Conservation (phyloP, 2,888 invertebrate genomes). For the Drosophila putrida region DNA sequence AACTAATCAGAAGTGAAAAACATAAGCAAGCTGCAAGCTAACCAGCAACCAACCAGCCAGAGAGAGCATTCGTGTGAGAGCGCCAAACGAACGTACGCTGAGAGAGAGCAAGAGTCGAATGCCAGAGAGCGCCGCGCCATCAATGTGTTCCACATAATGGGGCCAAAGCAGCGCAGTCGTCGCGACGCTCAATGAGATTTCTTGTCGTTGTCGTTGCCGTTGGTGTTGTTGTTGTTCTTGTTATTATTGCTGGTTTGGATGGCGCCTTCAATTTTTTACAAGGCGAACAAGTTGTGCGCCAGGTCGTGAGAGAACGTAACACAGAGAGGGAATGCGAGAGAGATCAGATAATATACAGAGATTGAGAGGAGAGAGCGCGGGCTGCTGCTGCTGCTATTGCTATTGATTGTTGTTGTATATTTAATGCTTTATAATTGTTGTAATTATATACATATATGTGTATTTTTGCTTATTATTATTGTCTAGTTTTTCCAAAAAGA, state of each 20-base stretch:
- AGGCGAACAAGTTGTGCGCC: constrained; percentile 79
- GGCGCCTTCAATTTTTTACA: constrained; percentile 66
- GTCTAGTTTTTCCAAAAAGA: constrained; percentile 48
- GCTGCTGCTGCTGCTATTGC: constrained; percentile 33
- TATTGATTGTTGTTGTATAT: constrained; percentile 29
- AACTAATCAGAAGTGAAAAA: constrained; percentile 79
- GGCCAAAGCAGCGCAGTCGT: constrained; percentile 76
- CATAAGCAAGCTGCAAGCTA: constrained; percentile 45
- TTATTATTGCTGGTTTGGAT: constrained; percentile 15
- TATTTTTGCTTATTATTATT: constrained; percentile 21
- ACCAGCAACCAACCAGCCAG: constrained; percentile 10
- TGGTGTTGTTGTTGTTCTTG: no score
- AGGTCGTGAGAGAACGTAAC: constrained; percentile 43
- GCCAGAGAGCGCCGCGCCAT: constrained; percentile 23
- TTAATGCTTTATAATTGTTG: constrained; percentile 38
- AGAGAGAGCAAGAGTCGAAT: constrained; percentile 28
- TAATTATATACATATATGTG: background rate
- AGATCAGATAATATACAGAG: constrained; percentile 26
- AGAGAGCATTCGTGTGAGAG: constrained; percentile 10
- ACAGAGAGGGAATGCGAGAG: constrained; percentile 4
- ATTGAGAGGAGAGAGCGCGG: constrained; percentile 22
- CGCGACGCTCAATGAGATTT: constrained; percentile 53
- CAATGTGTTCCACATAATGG: constrained; percentile 59
- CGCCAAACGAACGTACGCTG: constrained; percentile 22
- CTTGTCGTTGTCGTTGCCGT: constrained; percentile 12